Conservation (phyloP, 2,888 invertebrate genomes). For the Megalurothrips usitatus region DNA sequence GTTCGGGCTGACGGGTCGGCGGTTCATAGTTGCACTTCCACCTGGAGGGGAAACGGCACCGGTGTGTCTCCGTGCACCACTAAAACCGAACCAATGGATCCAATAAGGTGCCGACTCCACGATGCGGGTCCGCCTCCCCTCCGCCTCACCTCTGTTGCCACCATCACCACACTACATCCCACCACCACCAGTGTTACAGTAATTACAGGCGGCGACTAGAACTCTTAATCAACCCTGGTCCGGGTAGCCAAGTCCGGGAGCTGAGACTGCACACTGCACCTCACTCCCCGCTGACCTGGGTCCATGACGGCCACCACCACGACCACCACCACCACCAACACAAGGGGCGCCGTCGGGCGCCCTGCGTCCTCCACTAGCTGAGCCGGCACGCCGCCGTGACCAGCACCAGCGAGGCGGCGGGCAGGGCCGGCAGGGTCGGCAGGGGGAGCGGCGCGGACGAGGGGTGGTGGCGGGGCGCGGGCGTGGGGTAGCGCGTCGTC, state of each 20-base stretch:
- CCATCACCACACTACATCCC: background rate
- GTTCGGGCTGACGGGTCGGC: no score
- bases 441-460: conserved; percentile 13
- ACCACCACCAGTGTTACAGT: background rate
- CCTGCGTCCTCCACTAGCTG: background rate
- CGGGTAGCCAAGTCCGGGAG: no score
- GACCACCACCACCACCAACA: background rate
- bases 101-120: no score
- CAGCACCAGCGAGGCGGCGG: background rate
- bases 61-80: no score
- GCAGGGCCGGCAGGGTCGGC: background rate
- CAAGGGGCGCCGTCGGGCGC: background rate
- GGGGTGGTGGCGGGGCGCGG: conserved; percentile 28
- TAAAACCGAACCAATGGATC: no score
- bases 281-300: background rate
- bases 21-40: no score
- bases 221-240: no score
- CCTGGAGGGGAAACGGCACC: no score
- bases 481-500: conserved; percentile 40
- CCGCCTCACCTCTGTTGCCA: background rate
- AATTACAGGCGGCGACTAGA: no score
- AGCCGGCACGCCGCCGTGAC: background rate
- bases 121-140: no score
- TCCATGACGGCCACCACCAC: background rate
- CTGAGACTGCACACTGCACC: background rate